phyloP scores from a whole-genome alignment of 2,888 invertebrate species.

The Epiblema foenella region DNA sequence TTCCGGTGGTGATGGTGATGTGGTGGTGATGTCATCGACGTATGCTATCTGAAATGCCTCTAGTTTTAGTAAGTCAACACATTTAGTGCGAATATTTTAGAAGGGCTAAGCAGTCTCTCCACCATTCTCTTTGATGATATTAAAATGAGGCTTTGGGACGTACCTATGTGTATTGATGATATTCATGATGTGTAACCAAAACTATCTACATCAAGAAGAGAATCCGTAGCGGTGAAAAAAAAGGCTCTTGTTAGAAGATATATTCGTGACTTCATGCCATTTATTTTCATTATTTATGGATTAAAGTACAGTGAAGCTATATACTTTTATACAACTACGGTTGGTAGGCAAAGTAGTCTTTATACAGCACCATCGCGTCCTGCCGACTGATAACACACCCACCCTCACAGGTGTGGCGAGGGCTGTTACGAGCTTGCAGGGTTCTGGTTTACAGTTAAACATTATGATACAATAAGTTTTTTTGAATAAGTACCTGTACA shows the following conservation, averaged over 20 bases:
- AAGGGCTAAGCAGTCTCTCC: neutral
- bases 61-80: neutral
- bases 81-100: neutral
- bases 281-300: neutral
- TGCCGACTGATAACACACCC: slow-evolving; percentile 23
- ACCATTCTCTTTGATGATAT: too few relatives aligned
- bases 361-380: slow-evolving; percentile 8
- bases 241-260: too few relatives aligned
- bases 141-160: too few relatives aligned
- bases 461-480: neutral
- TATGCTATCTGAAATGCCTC: neutral
- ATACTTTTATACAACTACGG: neutral
- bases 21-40: neutral
- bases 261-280: too few relatives aligned
- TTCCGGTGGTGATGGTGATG: too few relatives aligned
- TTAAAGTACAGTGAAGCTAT: neutral
- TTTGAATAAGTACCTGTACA: neutral
- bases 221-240: too few relatives aligned
- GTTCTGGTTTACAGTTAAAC: too few relatives aligned
- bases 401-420: slow-evolving; percentile 24
- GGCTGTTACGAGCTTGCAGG: slow-evolving; percentile 22
- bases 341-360: slow-evolving; percentile 1
- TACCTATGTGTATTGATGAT: too few relatives aligned
- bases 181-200: too few relatives aligned
- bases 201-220: neutral